Conservation (phyloP, 2,113 vertebrate species). For the Acrocephalus arundinaceus region DNA sequence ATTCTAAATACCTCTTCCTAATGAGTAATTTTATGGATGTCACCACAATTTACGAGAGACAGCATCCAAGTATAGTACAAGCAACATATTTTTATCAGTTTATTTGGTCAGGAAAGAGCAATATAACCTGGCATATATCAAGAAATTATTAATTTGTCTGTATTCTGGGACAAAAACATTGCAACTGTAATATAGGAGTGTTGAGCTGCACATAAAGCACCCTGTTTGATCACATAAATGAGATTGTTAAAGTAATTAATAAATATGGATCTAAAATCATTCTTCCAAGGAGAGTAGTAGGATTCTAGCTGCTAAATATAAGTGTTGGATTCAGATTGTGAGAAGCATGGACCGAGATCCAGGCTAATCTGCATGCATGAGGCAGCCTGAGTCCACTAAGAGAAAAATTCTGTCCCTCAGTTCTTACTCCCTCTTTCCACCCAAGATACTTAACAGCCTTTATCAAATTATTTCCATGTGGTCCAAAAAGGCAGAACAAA, state of each 20-base stretch:
- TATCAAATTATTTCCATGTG: neutral
- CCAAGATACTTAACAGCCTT: neutral
- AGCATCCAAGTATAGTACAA: constrained; percentile 64
- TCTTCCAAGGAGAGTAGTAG: neutral
- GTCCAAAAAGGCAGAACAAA: neutral
- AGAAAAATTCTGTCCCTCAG: neutral
- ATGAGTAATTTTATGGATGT: constrained; percentile 74
- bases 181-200: neutral
- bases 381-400: neutral
- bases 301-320: neutral
- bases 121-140: constrained; percentile 46
- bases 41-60: constrained; percentile 66
- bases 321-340: neutral
- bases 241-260: neutral
- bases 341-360: neutral
- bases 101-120: constrained; percentile 61
- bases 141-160: constrained; percentile 58
- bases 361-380: neutral
- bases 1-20: constrained; percentile 69
- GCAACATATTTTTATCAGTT: constrained; percentile 65
- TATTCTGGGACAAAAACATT: constrained; percentile 28
- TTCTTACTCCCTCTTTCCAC: neutral
- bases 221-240: neutral
- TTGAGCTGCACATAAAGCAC: neutral
- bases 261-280: neutral